Conservation (phyloP, 2,797 vertebrate genomes). For the Sandelia bainsii region DNA sequence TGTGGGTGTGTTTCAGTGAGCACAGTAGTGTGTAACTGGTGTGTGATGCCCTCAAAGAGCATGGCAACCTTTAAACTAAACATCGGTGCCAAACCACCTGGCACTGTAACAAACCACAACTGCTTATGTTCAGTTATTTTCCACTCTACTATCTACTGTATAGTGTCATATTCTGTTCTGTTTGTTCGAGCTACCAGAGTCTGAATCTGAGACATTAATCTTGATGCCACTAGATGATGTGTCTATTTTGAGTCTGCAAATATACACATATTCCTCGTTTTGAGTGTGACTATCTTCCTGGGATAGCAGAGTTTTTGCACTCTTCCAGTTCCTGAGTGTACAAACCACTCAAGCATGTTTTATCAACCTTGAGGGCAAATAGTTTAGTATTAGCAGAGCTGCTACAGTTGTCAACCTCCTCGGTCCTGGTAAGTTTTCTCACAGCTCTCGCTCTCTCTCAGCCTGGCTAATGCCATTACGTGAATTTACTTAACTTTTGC, state of each 20-base stretch:
- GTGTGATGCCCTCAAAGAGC: conserved; percentile 14
- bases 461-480: background rate
- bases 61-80: conserved; percentile 37
- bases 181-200: background rate
- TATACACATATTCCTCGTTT: conserved; percentile 10
- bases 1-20: background rate
- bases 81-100: conserved; percentile 42
- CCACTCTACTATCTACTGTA: background rate
- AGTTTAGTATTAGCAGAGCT: conserved; percentile 28
- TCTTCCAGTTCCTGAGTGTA: background rate
- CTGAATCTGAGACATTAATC: conserved; percentile 19
- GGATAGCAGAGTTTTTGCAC: conserved; percentile 30
- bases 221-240: background rate
- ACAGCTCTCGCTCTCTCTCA: conserved; percentile 18
- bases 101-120: conserved; percentile 25
- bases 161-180: background rate
- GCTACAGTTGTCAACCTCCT: conserved; percentile 20
- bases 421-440: background rate
- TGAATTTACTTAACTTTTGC: background rate
- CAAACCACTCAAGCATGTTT: too few species aligned
- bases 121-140: conserved; percentile 33
- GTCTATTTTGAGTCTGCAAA: conserved; percentile 8
- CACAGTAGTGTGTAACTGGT: conserved; percentile 29
- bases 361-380: conserved; percentile 44
- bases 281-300: background rate